A percentile compares a stretch with the other conserved stretches of the same genome.
Evolutionary conservation across 2,888 invertebrate species (phyloP).

Genomic region (Platynereis dumerilii): DNA sequence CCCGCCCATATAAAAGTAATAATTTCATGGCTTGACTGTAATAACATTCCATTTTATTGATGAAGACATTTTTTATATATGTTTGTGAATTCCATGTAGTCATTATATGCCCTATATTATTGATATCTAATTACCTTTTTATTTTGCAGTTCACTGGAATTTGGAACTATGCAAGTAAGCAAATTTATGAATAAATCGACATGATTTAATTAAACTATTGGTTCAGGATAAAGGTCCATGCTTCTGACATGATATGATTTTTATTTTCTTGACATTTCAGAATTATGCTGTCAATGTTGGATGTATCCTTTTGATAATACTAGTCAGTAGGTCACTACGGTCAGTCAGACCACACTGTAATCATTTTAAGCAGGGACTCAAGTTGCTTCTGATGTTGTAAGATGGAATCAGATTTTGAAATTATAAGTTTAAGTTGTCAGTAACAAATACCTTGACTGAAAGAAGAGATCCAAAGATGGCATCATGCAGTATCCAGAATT

Average conservation of each 20-base stretch:
- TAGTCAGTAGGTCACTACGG: background rate
- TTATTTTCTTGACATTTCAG: conserved; percentile 39
- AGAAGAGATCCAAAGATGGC: conserved; percentile 54
- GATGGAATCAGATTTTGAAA: too few relatives aligned
- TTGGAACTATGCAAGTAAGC: conserved; percentile 36
- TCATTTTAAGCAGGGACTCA: too few relatives aligned
- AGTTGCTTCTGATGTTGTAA: too few relatives aligned
- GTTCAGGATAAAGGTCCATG: background rate
- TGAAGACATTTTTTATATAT: too few relatives aligned
- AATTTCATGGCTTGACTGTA: too few relatives aligned
- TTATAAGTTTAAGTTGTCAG: too few relatives aligned
- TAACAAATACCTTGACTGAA: too few relatives aligned
- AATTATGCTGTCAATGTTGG: conserved; percentile 56
- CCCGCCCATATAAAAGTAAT: too few relatives aligned
- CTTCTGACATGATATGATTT: too few relatives aligned
- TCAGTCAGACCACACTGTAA: background rate
- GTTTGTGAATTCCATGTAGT: too few relatives aligned
- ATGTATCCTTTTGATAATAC: conserved; percentile 49
- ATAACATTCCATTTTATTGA: background rate
- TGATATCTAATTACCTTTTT: conserved; percentile 40
- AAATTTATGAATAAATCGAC: background rate
- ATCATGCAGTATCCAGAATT: conserved; percentile 60
- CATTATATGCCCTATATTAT: background rate
- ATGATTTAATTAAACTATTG: background rate
- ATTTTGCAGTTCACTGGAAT: conserved; percentile 31